These are phyloP conservation scores for Drosophila prostipennis DNA, from an alignment of 2,888 invertebrate species.

Conservation along the genomic window DNA sequence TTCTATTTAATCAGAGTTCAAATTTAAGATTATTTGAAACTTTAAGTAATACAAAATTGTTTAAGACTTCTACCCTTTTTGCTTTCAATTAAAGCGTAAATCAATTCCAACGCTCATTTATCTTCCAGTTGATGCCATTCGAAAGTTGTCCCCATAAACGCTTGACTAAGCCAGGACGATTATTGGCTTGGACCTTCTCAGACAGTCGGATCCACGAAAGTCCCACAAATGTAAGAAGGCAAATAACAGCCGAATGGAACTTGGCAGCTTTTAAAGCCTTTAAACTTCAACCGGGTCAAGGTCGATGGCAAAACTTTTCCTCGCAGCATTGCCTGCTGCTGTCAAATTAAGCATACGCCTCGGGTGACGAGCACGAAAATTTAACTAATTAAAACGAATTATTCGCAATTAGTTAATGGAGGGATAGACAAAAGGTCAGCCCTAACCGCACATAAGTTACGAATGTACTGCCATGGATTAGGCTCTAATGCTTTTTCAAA, in stretches of 20 bases:
- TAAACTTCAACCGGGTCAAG: slow-evolving; percentile 57
- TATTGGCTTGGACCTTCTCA: slow-evolving; percentile 22
- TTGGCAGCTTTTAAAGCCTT: slow-evolving; percentile 6
- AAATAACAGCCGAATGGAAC: slow-evolving; percentile 1
- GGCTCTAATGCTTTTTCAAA: no score
- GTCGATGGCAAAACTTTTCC: slow-evolving; percentile 41
- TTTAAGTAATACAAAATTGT: neutral
- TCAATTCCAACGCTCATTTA: slow-evolving; percentile 23
- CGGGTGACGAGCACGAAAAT: slow-evolving; percentile 25
- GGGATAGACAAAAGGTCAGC: neutral
- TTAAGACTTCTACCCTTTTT: neutral
- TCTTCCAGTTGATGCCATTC: slow-evolving; percentile 10
- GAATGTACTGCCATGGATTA: neutral
- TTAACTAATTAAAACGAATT: slow-evolving; percentile 49
- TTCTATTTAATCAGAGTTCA: neutral
- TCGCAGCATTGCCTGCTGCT: slow-evolving; percentile 27
- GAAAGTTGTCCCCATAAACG: slow-evolving; percentile 12
- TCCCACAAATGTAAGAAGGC: slow-evolving; percentile 1
- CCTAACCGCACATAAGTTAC: neutral
- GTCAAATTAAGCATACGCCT: slow-evolving; percentile 38
- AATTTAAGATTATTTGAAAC: no score
- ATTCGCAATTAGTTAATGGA: slow-evolving; percentile 42
- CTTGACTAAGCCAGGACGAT: slow-evolving; percentile 21
- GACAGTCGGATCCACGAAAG: slow-evolving; percentile 12
- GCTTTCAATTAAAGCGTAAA: slow-evolving; percentile 9